These are phyloP conservation scores for Lophius americanus DNA, from an alignment of 2,797 vertebrate species.

Conservation along the genomic window DNA sequence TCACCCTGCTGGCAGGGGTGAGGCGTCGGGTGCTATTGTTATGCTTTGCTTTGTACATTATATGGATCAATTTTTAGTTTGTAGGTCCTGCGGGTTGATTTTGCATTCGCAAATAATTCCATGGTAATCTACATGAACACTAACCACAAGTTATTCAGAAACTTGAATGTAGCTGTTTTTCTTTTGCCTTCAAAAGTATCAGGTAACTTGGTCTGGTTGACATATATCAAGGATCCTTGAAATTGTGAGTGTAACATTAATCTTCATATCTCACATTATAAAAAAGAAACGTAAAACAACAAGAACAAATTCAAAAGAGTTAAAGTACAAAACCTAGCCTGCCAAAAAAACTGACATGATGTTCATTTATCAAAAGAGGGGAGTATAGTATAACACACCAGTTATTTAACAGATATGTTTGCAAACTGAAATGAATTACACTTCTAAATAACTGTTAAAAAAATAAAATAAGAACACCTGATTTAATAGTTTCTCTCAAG, in stretches of 20 bases:
- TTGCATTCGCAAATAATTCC: constrained; percentile 39
- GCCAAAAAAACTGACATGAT: background rate
- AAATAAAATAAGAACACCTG: too few species aligned
- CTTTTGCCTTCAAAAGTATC: constrained; percentile 32
- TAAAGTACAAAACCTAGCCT: background rate
- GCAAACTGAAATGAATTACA: too few species aligned
- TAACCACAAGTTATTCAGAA: constrained; percentile 34
- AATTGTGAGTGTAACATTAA: background rate
- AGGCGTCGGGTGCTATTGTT: constrained; percentile 59
- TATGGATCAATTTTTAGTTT: constrained; percentile 62
- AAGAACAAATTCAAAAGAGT: background rate
- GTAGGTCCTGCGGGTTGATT: constrained; percentile 54
- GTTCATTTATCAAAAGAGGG: background rate
- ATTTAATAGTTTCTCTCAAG: too few species aligned
- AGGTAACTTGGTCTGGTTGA: constrained; percentile 8
- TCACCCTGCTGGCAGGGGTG: constrained; percentile 65
- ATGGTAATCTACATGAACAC: constrained; percentile 47
- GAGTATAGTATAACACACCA: background rate
- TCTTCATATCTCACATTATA: background rate
- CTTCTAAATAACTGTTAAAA: too few species aligned
- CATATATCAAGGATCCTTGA: too few species aligned
- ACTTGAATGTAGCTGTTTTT: constrained; percentile 27
- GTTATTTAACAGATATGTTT: background rate
- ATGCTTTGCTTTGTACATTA: constrained; percentile 60
- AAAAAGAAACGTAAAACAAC: constrained; percentile 5